Evolutionary conservation across 2,113 vertebrate genomes (phyloP), one percentile per base, ranked within the genome.

Genomic region (Perca schrenkii): DNA sequence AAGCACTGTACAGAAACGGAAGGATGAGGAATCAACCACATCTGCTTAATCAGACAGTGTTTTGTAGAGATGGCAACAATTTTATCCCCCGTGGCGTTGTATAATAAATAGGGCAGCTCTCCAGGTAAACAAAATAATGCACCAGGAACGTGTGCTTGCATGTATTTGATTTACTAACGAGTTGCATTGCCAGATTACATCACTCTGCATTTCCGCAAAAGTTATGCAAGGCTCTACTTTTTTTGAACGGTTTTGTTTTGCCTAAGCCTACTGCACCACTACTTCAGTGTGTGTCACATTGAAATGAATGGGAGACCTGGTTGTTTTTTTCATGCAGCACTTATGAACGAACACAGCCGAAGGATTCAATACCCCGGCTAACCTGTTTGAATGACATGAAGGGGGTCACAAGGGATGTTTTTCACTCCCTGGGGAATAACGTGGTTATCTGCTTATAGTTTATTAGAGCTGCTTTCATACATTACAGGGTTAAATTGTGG

Each of bases 381-480:
- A 74, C 63, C 36, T 52, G 70, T 74, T 68, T 49, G 8, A 74
- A 43, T 43, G 16, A 22, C 8, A 50, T 22, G 4, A 56, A 56
- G 5, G 16, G 5, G 5, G 2, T 14, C 16, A 25, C n/a, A 61
- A 7, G 5, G 21, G 0, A 17, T 0, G 0, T 52, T 46, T 63
- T 12, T 61, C 31, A 57, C 40, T 70, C 15, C 50, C 16, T 12
- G 25, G 2, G 53, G 19, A 54, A 70, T n/a, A 50, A 72, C 77
- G 62, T 62, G 46, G 19, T 47, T 73, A 15, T 53, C 14, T 17
- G n/a, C 34, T 73, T 43, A 28, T 0, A 3, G 57, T 62, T 71
- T 65, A 47, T 64, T 7, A 61, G 8, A 64, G 69, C 53, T 7
- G 65, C 15, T 64, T 65, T 25, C 10, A 46, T 80, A 10, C 62